These are phyloP conservation scores for Arctopsyche grandis DNA, from an alignment of 1,140 invertebrate species.

Conservation along the genomic window DNA sequence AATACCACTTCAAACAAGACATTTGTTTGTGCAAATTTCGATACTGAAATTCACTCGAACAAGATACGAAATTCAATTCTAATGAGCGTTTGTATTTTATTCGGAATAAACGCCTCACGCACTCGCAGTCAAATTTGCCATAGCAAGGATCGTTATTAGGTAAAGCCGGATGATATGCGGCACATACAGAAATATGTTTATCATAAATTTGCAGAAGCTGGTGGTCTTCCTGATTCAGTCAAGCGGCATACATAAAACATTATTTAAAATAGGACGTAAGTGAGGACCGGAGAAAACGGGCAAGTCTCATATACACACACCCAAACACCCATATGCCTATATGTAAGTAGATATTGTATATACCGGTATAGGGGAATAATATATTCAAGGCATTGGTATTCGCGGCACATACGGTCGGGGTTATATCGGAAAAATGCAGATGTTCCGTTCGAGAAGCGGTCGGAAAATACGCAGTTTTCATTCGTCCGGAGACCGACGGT, in stretches of 20 bases:
- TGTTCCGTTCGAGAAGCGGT: not conserved
- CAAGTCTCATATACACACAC: not conserved
- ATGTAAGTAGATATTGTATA: not conserved
- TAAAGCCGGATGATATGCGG: conserved; percentile 22
- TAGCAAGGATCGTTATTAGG: conserved; percentile 11
- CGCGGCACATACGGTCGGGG: not conserved
- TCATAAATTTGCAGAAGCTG: conserved; percentile 20
- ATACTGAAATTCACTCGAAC: no score
- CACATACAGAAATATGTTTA: conserved; percentile 30
- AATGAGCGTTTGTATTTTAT: no score
- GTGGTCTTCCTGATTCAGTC: not conserved
- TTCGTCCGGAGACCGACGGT: not conserved
- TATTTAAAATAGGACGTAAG: conserved; percentile 37
- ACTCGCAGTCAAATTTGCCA: not conserved
- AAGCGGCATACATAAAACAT: conserved; percentile 39
- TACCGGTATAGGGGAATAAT: not conserved
- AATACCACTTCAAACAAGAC: no score
- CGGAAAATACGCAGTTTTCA: not conserved
- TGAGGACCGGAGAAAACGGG: not conserved
- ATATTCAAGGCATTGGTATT: conserved; percentile 20
- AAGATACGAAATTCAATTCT: no score
- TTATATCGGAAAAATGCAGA: conserved; percentile 27
- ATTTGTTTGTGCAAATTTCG: no score
- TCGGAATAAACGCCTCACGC: no score
- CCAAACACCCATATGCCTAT: not conserved